Evolutionary conservation across 92 coral and sea anemone species (phyloP), one percentile per base, ranked within the genome.

Genomic region (Paragorgia papillata): DNA sequence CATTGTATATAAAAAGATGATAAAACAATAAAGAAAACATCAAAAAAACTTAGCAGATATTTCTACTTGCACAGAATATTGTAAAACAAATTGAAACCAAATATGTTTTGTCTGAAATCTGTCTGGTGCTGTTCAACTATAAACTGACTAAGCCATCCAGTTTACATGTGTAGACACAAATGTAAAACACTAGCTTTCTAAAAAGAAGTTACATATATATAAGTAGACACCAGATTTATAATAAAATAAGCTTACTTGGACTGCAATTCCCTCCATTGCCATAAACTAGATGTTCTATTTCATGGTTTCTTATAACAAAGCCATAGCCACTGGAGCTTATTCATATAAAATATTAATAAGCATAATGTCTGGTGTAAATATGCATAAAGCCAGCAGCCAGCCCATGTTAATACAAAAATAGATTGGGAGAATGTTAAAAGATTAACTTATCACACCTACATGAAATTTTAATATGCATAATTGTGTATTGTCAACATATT

Each of bases 321-420:
- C 62, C 77, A 70, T 70, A 49, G 51, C 33, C 39, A 51, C 49
- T 44, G 48, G 33, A 32, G 48, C 3, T 34, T 5, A 20, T n/a
- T 28, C 44, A 13, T 62, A 70, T 70, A 17, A 50, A 70, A 50
- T 70, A 70, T 70, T 70, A 70, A 70, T 70, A 43, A 70, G n/a
- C 39, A n/a, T n/a, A n/a, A 27, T 41, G 37, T 53, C 62, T 56
- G 77, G 25, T 2, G 40, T 26, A 51, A 27, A 25, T 12, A 65
- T 37, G 51, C 74, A 67, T 67, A 44, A 22, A 21, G 46, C 53
- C 35, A 40, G 19, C 41, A 50, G 51, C 58, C 30, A 6, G 41
- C 57, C 51, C 19, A 40, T 27, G 51, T 68, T 46, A n/a, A n/a
- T 39, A 46, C 57, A 33, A 49, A 34, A 68, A 46, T 51, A 48